Evolutionary conservation across 2,113 vertebrate genomes (phyloP), one percentile per base, ranked within the genome.

Genomic region (Megaptera novaeangliae): DNA sequence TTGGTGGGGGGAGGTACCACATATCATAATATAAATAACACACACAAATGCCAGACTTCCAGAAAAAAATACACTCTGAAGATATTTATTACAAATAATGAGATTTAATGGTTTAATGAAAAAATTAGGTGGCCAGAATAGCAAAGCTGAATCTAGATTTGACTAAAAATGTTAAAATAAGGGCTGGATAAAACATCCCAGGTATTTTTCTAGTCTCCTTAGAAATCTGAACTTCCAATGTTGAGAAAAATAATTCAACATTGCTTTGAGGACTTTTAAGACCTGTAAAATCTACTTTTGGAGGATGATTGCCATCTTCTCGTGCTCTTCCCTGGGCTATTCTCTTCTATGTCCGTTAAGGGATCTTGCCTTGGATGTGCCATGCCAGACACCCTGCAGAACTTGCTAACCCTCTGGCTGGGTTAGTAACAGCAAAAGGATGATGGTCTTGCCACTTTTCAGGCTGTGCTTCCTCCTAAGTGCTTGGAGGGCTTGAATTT

Each of bases 111-210:
- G 36, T 46, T 57, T 88, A 82, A 85, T 78, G 39, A 80, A 93
- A 96, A 18, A 29, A 36, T 46, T 96, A 95, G 17, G 83, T 34
- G 34, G 68, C 29, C 6, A 3, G 8, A 66, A n/a, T 20, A 21
- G 18, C 81, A 71, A 93, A 91, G 31, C 25, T 8, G 74, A 96
- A 78, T 39, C 85, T 74, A 74, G 1, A 15, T 87, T 93, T 94
- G 9, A 1, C 36, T 91, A 46, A 23, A 55, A 29, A 23, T 6
- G 15, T 78, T 46, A 52, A 95, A 41, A 52, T 41, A 27, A 29
- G 17, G 61, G 2, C 15, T 23, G 0, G 0, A 14, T 57, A 52
- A 41, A 49, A 46, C 9, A 21, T 2, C 36, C 57, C 23, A 75
- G 21, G 8, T 78, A 20, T 17, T 49, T 88, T 68, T 25, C 61